Conservation (phyloP, 2,113 vertebrate species). For the Saccopteryx bilineata region DNA sequence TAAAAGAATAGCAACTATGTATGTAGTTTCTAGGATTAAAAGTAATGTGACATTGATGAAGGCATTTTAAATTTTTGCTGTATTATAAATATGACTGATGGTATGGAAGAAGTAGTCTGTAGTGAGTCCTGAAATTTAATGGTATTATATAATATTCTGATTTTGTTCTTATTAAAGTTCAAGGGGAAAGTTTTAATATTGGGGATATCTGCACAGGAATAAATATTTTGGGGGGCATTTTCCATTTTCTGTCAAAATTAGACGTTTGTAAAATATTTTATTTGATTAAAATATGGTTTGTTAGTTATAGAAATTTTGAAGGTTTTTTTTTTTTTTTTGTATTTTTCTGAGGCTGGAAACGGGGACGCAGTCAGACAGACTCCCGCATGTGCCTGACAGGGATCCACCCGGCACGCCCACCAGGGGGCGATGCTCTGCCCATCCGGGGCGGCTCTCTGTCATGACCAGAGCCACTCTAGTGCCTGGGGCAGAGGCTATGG, state of each 20-base stretch:
- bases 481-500: too few relatives aligned
- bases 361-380: too few relatives aligned
- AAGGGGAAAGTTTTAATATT: slow-evolving; percentile 27
- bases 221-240: neutral
- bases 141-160: slow-evolving; percentile 12
- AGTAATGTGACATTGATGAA: neutral
- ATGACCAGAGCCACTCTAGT: too few relatives aligned
- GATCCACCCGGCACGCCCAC: too few relatives aligned
- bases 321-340: neutral
- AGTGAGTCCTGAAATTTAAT: slow-evolving; percentile 19
- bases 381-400: too few relatives aligned
- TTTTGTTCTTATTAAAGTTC: slow-evolving; percentile 47
- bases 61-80: slow-evolving; percentile 50
- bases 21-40: slow-evolving; percentile 51
- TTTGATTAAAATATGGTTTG: slow-evolving; percentile 41
- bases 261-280: slow-evolving; percentile 30
- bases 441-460: too few relatives aligned
- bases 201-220: neutral
- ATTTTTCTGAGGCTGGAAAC: too few relatives aligned
- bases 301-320: slow-evolving; percentile 1
- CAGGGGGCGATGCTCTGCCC: too few relatives aligned
- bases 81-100: slow-evolving; percentile 36
- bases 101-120: neutral
- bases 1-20: neutral
- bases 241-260: slow-evolving; percentile 57